phyloP scores from a whole-genome alignment of 2,888 invertebrate genomes.

The Branchellion lobata region DNA sequence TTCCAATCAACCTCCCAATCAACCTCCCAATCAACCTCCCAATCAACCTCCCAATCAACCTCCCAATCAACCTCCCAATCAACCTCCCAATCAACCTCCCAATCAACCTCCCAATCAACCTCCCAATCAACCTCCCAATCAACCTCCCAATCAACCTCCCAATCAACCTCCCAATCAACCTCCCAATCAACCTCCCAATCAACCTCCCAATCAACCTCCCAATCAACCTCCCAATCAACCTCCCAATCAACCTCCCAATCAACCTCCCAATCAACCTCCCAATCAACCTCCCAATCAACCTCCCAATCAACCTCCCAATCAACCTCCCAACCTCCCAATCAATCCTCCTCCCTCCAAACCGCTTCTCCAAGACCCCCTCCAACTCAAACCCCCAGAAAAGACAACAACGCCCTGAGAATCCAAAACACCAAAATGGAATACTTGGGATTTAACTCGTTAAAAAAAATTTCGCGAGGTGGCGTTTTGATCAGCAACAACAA shows the following conservation, averaged over 20 bases:
- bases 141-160: no score
- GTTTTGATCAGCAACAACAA: slow-evolving; percentile 85
- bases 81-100: slow-evolving; percentile 84
- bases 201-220: background rate
- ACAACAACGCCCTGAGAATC: slow-evolving; percentile 1
- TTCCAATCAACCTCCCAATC: slow-evolving; percentile 1
- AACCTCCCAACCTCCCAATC: background rate
- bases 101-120: no score
- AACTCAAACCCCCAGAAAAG: slow-evolving; percentile 67
- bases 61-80: slow-evolving; percentile 59
- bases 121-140: no score
- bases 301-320: background rate
- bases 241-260: background rate
- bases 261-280: background rate
- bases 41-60: background rate
- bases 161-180: background rate
- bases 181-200: no score
- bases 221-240: background rate
- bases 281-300: background rate
- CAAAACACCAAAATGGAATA: slow-evolving; percentile 66
- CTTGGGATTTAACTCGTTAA: slow-evolving; percentile 78
- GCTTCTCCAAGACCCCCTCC: slow-evolving; percentile 71
- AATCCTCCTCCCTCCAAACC: no score
- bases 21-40: slow-evolving; percentile 4
- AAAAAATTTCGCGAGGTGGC: slow-evolving; percentile 80